A percentile compares a stretch with the other conserved stretches of the same genome.
Conservation (phyloP, 2,888 invertebrate species). For the Eulithis testata region DNA sequence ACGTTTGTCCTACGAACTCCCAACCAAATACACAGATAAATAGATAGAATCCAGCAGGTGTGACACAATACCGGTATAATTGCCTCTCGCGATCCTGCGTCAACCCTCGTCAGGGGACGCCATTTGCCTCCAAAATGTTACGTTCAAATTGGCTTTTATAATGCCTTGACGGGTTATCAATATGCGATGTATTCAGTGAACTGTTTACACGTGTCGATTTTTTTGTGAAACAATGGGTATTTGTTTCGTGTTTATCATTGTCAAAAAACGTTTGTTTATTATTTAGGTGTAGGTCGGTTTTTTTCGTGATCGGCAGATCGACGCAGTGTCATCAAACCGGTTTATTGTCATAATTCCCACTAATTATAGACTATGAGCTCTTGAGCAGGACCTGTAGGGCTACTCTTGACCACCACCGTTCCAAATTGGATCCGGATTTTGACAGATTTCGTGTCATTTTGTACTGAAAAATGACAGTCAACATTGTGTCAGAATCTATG, state of each 20-base stretch:
- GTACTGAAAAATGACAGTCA: too few species aligned
- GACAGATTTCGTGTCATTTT: too few species aligned
- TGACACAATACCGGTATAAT: constrained; percentile 60
- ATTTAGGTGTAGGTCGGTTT: too few species aligned
- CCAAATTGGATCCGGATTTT: too few species aligned
- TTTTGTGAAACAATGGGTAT: constrained; percentile 25
- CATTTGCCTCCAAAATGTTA: constrained; percentile 66
- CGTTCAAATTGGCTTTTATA: constrained; percentile 63
- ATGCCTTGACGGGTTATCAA: constrained; percentile 59
- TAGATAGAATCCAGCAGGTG: constrained; percentile 49
- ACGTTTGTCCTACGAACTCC: too few species aligned
- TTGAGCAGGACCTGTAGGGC: too few species aligned
- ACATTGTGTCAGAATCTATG: too few species aligned
- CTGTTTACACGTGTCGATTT: constrained; percentile 31
- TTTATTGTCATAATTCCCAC: too few species aligned
- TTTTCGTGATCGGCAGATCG: too few species aligned
- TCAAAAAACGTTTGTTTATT: neutral
- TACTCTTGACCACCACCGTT: too few species aligned
- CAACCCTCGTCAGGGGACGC: constrained; percentile 71
- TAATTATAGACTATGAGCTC: too few species aligned
- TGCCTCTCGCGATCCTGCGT: constrained; percentile 67
- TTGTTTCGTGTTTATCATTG: constrained; percentile 10
- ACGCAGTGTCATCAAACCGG: too few species aligned
- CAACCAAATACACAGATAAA: constrained; percentile 9
- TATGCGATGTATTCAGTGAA: constrained; percentile 41